Percentiles rank a stretch among this genome's conserved stretches.
These are phyloP conservation scores for Taphrorychus bicolor DNA, from an alignment of 2,888 invertebrate genomes.

Conservation along the genomic window DNA sequence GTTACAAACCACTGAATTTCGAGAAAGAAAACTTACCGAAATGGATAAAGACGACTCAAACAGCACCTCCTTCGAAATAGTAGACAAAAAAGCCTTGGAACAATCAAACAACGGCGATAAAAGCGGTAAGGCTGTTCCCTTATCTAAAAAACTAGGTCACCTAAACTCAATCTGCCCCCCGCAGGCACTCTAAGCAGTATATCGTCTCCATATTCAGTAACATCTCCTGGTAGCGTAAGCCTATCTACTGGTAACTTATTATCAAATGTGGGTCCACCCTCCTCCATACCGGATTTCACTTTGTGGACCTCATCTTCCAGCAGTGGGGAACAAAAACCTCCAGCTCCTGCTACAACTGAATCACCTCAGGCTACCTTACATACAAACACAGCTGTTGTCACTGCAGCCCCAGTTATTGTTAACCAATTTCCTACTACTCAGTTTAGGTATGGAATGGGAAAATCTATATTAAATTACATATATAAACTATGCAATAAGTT, in stretches of 20 bases:
- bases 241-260: conserved; percentile 65
- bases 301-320: conserved; percentile 56
- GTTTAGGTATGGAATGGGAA: conserved; percentile 52
- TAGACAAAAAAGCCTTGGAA: conserved; percentile 55
- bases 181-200: conserved; percentile 42
- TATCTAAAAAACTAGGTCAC: not conserved
- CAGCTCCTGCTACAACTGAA: conserved; percentile 21
- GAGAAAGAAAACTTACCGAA: too few species aligned
- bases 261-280: conserved; percentile 74
- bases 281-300: conserved; percentile 71
- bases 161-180: conserved; percentile 1
- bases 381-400: conserved; percentile 25
- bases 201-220: conserved; percentile 41
- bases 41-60: conserved; percentile 59
- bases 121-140: conserved; percentile 48
- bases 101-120: conserved; percentile 46
- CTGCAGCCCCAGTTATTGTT: conserved; percentile 34
- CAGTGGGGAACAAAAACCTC: conserved; percentile 19
- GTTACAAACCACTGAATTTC: too few species aligned
- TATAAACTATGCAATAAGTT: too few species aligned
- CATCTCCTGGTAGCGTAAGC: conserved; percentile 31
- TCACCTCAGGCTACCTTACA: conserved; percentile 13
- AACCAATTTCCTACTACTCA: conserved; percentile 56
- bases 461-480: not conserved
- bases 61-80: conserved; percentile 60